phyloP scores from a whole-genome alignment of 1,140 invertebrate species.

The Cephus cinctus region DNA sequence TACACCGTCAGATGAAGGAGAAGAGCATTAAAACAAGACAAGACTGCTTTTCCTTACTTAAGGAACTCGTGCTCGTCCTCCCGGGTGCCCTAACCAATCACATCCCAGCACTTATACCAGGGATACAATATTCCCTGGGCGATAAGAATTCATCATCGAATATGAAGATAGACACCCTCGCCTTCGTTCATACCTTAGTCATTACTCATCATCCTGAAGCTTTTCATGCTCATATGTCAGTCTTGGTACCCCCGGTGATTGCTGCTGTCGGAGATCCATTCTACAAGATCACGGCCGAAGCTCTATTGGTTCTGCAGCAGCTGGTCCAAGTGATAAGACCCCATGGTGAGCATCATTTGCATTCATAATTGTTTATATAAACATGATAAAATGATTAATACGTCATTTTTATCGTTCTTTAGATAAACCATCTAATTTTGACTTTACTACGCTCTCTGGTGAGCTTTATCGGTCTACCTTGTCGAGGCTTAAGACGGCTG shows the following conservation, averaged over 20 bases:
- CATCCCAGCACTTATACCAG: conserved; percentile 81
- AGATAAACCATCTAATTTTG: conserved; percentile 64
- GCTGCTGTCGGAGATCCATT: conserved; percentile 90
- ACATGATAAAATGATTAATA: conserved; percentile 11
- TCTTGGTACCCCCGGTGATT: conserved; percentile 86
- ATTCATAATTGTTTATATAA: conserved; percentile 6
- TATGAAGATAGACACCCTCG: conserved; percentile 97
- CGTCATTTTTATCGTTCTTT: conserved; percentile 11
- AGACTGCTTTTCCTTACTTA: conserved; percentile 86
- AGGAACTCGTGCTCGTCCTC: conserved; percentile 85
- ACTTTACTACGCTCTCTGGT: conserved; percentile 76
- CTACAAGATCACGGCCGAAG: conserved; percentile 98
- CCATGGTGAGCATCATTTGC: conserved; percentile 60
- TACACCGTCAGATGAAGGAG: conserved; percentile 90
- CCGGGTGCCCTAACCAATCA: conserved; percentile 87
- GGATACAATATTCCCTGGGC: conserved; percentile 86
- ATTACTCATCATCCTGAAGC: conserved; percentile 76
- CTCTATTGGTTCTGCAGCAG: conserved; percentile 88
- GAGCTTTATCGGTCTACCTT: conserved; percentile 86
- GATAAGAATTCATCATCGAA: conserved; percentile 95
- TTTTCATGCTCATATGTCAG: conserved; percentile 73
- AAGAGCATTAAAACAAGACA: conserved; percentile 93
- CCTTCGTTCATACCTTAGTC: conserved; percentile 88
- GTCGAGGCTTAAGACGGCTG: conserved; percentile 85
- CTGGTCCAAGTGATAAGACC: conserved; percentile 93